A percentile compares a stretch with the other conserved stretches of the same genome.
Evolutionary conservation across 1,140 invertebrate species (phyloP).

Genomic region (Andricus grossulariae): DNA sequence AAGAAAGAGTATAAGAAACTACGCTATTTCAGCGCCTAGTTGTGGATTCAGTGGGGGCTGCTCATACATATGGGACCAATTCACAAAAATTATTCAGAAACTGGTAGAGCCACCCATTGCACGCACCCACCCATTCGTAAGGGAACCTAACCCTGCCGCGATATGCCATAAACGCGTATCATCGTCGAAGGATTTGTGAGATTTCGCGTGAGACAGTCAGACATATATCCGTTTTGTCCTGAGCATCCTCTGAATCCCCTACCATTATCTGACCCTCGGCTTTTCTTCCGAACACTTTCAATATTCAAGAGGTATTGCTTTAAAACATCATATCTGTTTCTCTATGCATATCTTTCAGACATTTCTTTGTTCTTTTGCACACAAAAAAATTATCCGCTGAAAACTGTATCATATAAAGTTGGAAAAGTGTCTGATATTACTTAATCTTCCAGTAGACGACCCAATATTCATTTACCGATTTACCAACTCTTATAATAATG

Average conservation of each 20-base stretch:
- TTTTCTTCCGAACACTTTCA: not conserved
- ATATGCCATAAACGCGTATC: slow-evolving; percentile 65
- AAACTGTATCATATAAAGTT: no score
- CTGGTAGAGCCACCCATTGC: slow-evolving; percentile 50
- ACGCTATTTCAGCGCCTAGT: slow-evolving; percentile 59
- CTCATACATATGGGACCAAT: slow-evolving; percentile 74
- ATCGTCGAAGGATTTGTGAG: slow-evolving; percentile 71
- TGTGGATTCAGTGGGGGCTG: slow-evolving; percentile 65
- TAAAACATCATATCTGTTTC: not conserved
- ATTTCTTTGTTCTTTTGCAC: no score
- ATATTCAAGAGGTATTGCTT: slow-evolving; percentile 14
- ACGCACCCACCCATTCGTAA: slow-evolving; percentile 46
- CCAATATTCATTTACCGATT: no score
- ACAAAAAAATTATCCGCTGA: no score
- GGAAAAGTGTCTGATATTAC: no score
- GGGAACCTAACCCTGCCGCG: slow-evolving; percentile 49
- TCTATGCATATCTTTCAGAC: not conserved
- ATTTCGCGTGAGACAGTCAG: slow-evolving; percentile 57
- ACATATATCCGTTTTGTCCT: slow-evolving; percentile 50
- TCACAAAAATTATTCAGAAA: slow-evolving; percentile 73
- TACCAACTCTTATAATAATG: no score
- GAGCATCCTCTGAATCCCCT: slow-evolving; percentile 34
- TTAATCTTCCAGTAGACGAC: no score
- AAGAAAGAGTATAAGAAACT: slow-evolving; percentile 54
- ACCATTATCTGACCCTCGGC: slow-evolving; percentile 49